phyloP scores from a whole-genome alignment of 2,797 vertebrate genomes.

The Remorina albescens region DNA sequence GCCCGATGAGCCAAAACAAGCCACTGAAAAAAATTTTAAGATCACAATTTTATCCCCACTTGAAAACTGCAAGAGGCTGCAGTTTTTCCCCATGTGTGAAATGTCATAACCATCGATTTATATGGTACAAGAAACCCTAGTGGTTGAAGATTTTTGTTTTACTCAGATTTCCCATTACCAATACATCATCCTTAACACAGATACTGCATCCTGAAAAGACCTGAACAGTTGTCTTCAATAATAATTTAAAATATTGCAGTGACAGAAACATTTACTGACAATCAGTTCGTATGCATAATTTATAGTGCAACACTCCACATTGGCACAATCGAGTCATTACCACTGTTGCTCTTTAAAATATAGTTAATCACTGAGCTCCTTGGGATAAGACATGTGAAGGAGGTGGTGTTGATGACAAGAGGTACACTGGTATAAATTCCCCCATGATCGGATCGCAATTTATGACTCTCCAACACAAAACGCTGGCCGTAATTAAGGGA shows the following conservation, averaged over 20 bases:
- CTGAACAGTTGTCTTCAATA: not conserved
- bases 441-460: slow-evolving; percentile 64
- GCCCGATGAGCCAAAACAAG: slow-evolving; percentile 18
- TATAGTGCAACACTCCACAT: slow-evolving; percentile 3
- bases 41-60: not conserved
- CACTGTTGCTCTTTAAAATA: slow-evolving; percentile 30
- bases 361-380: slow-evolving; percentile 36
- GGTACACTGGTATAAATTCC: slow-evolving; percentile 58
- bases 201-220: not conserved
- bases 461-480: slow-evolving; percentile 73
- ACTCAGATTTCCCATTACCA: not conserved
- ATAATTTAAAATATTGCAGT: slow-evolving; percentile 10
- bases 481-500: slow-evolving; percentile 73
- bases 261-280: slow-evolving; percentile 20
- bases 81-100: not conserved
- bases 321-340: slow-evolving; percentile 26
- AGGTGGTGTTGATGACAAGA: slow-evolving; percentile 42
- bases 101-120: not conserved
- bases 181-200: not conserved
- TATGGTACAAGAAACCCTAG: not conserved
- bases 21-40: not conserved
- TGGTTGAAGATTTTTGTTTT: not conserved
- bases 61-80: slow-evolving; percentile 6
- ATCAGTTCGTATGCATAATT: slow-evolving; percentile 13
- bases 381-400: slow-evolving; percentile 29